Conservation (phyloP, 1,140 invertebrate species). For the Scaptomyza montana region DNA sequence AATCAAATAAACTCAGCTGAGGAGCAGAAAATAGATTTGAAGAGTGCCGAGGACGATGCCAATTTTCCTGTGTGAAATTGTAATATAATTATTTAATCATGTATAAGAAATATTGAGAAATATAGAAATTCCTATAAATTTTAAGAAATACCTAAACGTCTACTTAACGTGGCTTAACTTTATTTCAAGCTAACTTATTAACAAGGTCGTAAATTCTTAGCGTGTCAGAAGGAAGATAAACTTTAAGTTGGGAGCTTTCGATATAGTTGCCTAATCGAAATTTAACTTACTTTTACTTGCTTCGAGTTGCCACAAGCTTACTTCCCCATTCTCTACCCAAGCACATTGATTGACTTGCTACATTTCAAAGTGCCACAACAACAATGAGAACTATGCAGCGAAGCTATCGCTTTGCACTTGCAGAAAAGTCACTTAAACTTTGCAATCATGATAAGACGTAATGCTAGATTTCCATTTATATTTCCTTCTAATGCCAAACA, state of each 20-base stretch:
- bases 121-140: background rate
- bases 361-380: constrained; percentile 51
- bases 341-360: constrained; percentile 67
- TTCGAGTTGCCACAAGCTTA: background rate
- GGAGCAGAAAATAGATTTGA: constrained; percentile 84
- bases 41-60: constrained; percentile 88
- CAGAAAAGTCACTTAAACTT: constrained; percentile 83
- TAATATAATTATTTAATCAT: too few species aligned
- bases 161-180: background rate
- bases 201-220: constrained; percentile 8
- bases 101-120: too few species aligned
- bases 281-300: constrained; percentile 48
- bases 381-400: constrained; percentile 21
- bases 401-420: constrained; percentile 64
- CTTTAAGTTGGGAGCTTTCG: constrained; percentile 12
- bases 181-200: constrained; percentile 2
- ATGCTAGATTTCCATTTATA: constrained; percentile 83
- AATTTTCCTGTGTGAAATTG: constrained; percentile 91
- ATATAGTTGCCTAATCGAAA: constrained; percentile 35
- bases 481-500: constrained; percentile 43
- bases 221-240: constrained; percentile 16
- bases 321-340: background rate
- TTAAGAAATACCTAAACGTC: background rate
- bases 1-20: constrained; percentile 84
- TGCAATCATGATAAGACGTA: constrained; percentile 81